These are phyloP conservation scores for Hydrolagus colliei DNA, from an alignment of 2,797 vertebrate species.

Conservation along the genomic window DNA sequence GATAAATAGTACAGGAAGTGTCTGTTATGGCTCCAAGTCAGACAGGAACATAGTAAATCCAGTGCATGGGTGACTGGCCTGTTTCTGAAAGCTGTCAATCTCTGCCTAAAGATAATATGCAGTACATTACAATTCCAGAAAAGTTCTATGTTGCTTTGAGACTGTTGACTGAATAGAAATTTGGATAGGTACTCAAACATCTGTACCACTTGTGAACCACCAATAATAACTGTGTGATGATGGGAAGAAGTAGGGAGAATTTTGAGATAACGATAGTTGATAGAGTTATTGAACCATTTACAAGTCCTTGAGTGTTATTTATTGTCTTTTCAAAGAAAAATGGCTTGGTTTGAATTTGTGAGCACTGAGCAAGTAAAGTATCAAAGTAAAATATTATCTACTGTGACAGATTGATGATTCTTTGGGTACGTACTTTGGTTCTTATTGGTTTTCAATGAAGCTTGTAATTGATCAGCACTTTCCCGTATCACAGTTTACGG, in stretches of 20 bases:
- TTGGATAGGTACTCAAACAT: background rate
- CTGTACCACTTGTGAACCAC: background rate
- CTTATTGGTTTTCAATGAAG: conserved; percentile 19
- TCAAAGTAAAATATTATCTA: background rate
- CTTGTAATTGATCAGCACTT: conserved; percentile 7
- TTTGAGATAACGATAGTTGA: background rate
- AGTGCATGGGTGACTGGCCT: too few species aligned
- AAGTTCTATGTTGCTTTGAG: background rate
- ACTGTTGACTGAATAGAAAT: background rate
- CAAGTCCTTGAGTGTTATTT: background rate
- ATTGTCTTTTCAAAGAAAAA: background rate
- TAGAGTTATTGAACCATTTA: conserved; percentile 19
- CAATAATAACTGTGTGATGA: background rate
- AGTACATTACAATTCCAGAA: background rate
- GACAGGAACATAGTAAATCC: too few species aligned
- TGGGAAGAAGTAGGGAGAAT: background rate
- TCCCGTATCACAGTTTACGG: background rate
- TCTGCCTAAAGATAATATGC: too few species aligned
- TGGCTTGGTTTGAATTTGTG: background rate
- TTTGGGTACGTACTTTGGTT: background rate
- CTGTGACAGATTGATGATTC: conserved; percentile 6
- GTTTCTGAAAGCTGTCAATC: too few species aligned
- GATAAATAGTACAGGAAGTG: too few species aligned
- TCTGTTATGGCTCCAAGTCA: too few species aligned
- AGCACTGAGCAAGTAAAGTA: background rate